phyloP scores from a whole-genome alignment of 2,888 invertebrate genomes.

The Portevinia maculata region DNA sequence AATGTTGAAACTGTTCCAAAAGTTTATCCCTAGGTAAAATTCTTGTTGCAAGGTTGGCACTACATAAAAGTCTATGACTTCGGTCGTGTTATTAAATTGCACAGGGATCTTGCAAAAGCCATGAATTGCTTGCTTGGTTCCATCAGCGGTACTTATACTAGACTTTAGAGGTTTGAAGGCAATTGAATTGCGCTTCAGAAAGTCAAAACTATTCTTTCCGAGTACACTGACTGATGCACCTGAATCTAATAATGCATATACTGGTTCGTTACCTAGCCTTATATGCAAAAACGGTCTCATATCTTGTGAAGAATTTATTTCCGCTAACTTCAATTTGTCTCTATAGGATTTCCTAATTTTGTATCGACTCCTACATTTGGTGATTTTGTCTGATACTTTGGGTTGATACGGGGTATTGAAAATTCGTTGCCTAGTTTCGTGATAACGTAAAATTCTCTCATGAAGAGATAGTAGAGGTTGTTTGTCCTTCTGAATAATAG shows the following conservation, averaged over 20 bases:
- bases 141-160: too few relatives aligned
- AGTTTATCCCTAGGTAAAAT: too few relatives aligned
- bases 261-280: not conserved
- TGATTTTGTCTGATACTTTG: not conserved
- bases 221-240: constrained; percentile 1
- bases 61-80: not conserved
- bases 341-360: not conserved
- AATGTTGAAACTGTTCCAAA: too few relatives aligned
- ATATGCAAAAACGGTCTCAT: constrained; percentile 2
- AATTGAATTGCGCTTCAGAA: not conserved
- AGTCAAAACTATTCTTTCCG: too few relatives aligned
- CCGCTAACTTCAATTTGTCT: not conserved
- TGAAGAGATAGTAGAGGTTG: not conserved
- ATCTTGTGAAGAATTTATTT: not conserved
- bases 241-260: not conserved
- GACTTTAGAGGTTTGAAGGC: not conserved
- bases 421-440: not conserved
- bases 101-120: too few relatives aligned
- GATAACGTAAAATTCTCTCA: not conserved
- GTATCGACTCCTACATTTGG: not conserved
- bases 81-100: not conserved
- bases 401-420: too few relatives aligned
- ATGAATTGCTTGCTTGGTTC: too few relatives aligned
- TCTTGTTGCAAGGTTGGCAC: not conserved
- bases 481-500: not conserved